phyloP scores from a whole-genome alignment of 2,888 invertebrate species.

The Hipparchia sbordonii region DNA sequence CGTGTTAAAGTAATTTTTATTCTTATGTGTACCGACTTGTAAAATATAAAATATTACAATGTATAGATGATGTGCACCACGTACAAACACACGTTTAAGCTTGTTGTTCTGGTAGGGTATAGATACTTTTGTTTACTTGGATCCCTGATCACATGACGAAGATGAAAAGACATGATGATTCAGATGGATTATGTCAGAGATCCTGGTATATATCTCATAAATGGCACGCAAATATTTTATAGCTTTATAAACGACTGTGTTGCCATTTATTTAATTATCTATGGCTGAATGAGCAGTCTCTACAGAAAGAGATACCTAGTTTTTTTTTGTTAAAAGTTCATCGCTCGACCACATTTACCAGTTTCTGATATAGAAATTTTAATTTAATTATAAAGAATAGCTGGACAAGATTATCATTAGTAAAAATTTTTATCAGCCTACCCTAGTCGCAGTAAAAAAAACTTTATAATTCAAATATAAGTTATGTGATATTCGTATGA shows the following conservation, averaged over 20 bases:
- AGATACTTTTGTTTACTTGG: not conserved
- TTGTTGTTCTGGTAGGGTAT: not conserved
- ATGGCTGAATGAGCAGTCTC: not conserved
- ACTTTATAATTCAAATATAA: slow-evolving; percentile 1
- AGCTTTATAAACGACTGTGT: slow-evolving; percentile 48
- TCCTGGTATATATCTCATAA: not conserved
- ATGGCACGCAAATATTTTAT: slow-evolving; percentile 48
- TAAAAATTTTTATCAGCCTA: slow-evolving; percentile 5
- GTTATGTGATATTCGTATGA: slow-evolving; percentile 1
- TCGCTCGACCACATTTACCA: not conserved
- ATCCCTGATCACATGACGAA: not conserved
- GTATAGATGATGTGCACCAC: not conserved
- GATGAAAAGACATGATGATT: too few species aligned
- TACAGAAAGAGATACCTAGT: not conserved
- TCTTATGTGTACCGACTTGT: slow-evolving; percentile 1
- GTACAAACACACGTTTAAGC: not conserved
- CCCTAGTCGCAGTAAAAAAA: not conserved
- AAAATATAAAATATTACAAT: not conserved
- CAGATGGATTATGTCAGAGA: too few species aligned
- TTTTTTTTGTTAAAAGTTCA: not conserved
- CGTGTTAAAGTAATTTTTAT: not conserved
- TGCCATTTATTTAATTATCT: slow-evolving; percentile 39
- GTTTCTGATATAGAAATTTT: slow-evolving; percentile 9
- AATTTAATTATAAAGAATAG: not conserved
- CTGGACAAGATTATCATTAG: not conserved